These are phyloP conservation scores for Hyposmocoma kahamanoa DNA, from an alignment of 1,140 invertebrate genomes.

Conservation along the genomic window DNA sequence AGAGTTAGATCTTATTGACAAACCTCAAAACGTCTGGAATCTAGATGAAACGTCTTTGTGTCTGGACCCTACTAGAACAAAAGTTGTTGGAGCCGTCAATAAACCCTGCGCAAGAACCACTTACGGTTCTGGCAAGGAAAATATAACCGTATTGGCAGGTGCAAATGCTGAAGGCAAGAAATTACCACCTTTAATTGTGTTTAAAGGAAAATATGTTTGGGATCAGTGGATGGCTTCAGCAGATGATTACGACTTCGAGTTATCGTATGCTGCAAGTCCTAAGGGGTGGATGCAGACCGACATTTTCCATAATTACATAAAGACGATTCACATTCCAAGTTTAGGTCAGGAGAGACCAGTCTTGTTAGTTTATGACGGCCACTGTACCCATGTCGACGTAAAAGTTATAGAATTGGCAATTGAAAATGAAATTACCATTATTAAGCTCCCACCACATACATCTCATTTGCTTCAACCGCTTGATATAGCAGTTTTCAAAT, in stretches of 20 bases:
- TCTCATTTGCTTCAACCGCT: slow-evolving; percentile 13
- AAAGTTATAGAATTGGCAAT: slow-evolving; percentile 11
- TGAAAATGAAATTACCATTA: slow-evolving; percentile 9
- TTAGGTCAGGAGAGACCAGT: slow-evolving; percentile 12
- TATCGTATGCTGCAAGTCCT: slow-evolving; percentile 15
- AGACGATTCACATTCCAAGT: slow-evolving; percentile 11
- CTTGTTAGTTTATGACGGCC: slow-evolving; percentile 15
- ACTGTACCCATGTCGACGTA: slow-evolving; percentile 12
- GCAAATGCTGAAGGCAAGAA: slow-evolving; percentile 17
- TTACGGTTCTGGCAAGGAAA: slow-evolving; percentile 20
- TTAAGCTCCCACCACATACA: slow-evolving; percentile 16
- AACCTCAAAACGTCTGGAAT: slow-evolving; percentile 16
- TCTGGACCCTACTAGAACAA: slow-evolving; percentile 20
- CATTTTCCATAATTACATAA: slow-evolving; percentile 16
- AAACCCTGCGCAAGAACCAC: slow-evolving; percentile 13
- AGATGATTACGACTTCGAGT: slow-evolving; percentile 12
- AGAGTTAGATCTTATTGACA: no score
- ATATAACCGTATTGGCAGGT: slow-evolving; percentile 23
- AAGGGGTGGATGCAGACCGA: slow-evolving; percentile 17
- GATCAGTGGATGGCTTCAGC: slow-evolving; percentile 17
- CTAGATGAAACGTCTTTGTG: slow-evolving; percentile 19
- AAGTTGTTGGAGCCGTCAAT: slow-evolving; percentile 15
- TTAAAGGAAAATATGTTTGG: slow-evolving; percentile 26
- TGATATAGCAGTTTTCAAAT: slow-evolving; percentile 7
- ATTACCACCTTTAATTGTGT: slow-evolving; percentile 21